Percentiles rank a stretch among this genome's conserved stretches.
These are phyloP conservation scores for Oxystoma pomonae DNA, from an alignment of 2,888 invertebrate genomes.

Conservation along the genomic window DNA sequence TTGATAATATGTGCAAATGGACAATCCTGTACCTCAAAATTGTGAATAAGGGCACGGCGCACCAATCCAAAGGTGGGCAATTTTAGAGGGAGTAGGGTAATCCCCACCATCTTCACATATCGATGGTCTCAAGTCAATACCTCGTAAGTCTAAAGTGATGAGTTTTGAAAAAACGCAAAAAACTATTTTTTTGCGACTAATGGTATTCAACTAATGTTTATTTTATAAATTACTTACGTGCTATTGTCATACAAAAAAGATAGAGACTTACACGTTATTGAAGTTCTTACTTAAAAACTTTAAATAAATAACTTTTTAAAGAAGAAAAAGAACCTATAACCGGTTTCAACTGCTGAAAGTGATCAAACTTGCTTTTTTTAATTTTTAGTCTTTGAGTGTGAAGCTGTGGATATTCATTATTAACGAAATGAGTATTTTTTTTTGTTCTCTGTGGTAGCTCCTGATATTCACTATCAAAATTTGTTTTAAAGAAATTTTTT, in stretches of 20 bases:
- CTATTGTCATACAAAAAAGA: background rate
- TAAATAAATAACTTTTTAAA: background rate
- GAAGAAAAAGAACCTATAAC: background rate
- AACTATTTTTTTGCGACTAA: background rate
- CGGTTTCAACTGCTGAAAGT: conserved; percentile 14
- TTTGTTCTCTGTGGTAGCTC: conserved; percentile 9
- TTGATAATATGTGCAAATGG: too few relatives aligned
- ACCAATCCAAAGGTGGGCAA: too few relatives aligned
- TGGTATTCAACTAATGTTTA: background rate
- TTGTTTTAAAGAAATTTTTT: conserved; percentile 10
- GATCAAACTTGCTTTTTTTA: conserved; percentile 8
- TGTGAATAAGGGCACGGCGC: too few relatives aligned
- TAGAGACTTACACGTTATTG: background rate
- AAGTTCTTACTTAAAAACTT: background rate
- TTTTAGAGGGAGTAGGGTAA: too few relatives aligned
- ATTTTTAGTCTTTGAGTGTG: conserved; percentile 7
- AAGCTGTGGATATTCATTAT: background rate
- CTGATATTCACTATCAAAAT: conserved; percentile 5
- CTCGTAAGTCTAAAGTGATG: background rate
- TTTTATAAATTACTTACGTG: background rate
- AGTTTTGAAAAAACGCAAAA: background rate
- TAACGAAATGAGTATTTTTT: background rate
- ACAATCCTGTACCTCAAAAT: too few relatives aligned
- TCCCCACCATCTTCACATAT: too few relatives aligned
- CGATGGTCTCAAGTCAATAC: background rate